These are phyloP conservation scores for Heloderma charlesbogerti DNA, from an alignment of 2,113 vertebrate species.

Conservation along the genomic window DNA sequence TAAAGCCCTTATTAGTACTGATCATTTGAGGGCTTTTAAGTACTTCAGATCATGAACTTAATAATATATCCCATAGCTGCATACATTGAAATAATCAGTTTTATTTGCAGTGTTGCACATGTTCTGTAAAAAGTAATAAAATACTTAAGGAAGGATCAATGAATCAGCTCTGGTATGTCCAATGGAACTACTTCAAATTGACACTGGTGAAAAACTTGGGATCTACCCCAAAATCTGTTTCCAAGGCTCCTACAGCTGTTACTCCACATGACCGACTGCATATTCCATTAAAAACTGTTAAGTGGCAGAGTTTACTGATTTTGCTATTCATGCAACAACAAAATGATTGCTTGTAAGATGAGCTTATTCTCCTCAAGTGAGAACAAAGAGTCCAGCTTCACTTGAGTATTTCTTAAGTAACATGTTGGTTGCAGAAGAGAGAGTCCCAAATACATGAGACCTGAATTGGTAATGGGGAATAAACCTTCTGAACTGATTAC, in stretches of 20 bases:
- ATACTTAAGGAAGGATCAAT: not conserved
- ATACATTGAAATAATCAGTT: not conserved
- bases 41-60: not conserved
- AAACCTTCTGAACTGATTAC: not conserved
- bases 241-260: not conserved
- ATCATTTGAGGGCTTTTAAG: not conserved
- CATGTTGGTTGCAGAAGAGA: not conserved
- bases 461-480: not conserved
- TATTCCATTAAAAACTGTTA: not conserved
- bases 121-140: not conserved
- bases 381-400: not conserved
- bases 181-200: not conserved
- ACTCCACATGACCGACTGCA: not conserved
- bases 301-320: not conserved
- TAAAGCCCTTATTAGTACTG: not conserved
- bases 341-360: not conserved
- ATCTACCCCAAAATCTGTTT: conserved; percentile 18
- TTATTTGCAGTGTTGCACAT: not conserved
- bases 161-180: not conserved
- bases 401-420: not conserved
- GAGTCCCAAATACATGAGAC: conserved; percentile 1
- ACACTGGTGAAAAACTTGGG: not conserved
- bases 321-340: not conserved
- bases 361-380: not conserved
- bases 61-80: not conserved